Evolutionary conservation across 2,888 invertebrate genomes (phyloP).

Genomic region (Didymodactylos carnosus): DNA sequence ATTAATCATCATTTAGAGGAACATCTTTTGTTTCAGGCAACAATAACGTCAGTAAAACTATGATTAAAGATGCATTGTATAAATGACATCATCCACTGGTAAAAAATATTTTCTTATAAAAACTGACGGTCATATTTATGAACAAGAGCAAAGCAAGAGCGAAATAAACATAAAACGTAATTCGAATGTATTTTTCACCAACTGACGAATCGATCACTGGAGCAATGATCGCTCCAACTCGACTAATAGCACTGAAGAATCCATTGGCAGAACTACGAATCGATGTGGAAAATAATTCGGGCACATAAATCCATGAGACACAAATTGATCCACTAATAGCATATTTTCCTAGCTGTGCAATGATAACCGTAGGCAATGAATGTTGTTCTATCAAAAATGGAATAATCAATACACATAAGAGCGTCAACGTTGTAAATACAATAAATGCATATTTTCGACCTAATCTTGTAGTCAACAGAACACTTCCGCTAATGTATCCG

Average conservation of each 20-base stretch:
- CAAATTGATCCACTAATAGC: not conserved
- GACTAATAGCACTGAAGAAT: not conserved
- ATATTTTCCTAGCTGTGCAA: not conserved
- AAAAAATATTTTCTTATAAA: too few species aligned
- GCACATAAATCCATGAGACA: not conserved
- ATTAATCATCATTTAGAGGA: not conserved
- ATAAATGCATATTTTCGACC: not conserved
- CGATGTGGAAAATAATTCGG: not conserved
- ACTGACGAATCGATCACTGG: not conserved
- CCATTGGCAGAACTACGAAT: not conserved
- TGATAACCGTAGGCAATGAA: not conserved
- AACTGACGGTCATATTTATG: too few species aligned
- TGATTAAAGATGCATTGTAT: too few species aligned
- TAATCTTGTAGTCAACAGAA: not conserved
- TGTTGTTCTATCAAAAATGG: not conserved
- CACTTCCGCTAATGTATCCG: not conserved
- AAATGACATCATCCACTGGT: too few species aligned
- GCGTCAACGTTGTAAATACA: not conserved
- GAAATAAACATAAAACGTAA: not conserved
- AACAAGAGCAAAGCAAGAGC: not conserved
- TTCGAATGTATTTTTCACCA: not conserved
- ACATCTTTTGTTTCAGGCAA: not conserved
- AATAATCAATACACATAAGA: not conserved
- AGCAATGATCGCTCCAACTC: not conserved
- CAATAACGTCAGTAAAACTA: not conserved